Conservation (phyloP, 2,797 vertebrate species). For the Neomorphus geoffroyi region DNA sequence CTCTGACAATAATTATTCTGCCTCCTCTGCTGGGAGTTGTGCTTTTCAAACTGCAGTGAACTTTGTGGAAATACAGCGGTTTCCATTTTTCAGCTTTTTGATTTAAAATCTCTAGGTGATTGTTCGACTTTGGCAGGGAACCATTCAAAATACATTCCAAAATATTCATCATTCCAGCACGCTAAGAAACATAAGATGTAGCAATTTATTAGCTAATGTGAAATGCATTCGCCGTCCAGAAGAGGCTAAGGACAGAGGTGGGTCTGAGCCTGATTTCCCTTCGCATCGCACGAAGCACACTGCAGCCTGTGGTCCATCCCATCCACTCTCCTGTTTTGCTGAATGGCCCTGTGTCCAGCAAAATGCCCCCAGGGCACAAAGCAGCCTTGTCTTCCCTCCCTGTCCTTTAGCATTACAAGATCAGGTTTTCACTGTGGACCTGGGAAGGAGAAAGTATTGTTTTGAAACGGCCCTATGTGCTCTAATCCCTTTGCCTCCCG, state of each 20-base stretch:
- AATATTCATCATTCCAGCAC: slow-evolving; percentile 71
- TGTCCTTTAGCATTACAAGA: neutral
- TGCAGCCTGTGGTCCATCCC: neutral
- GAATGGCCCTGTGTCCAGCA: neutral
- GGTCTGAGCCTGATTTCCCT: neutral
- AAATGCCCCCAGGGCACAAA: neutral
- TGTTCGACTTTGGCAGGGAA: slow-evolving; percentile 70
- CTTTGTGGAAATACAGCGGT: slow-evolving; percentile 34
- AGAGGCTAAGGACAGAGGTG: slow-evolving; percentile 5
- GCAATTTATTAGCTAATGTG: slow-evolving; percentile 66
- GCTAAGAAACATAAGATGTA: slow-evolving; percentile 62
- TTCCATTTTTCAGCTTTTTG: slow-evolving; percentile 63
- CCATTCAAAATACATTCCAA: slow-evolving; percentile 72
- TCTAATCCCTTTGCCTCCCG: neutral
- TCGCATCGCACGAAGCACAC: neutral
- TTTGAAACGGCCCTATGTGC: neutral
- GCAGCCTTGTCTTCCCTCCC: neutral
- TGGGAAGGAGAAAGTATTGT: neutral
- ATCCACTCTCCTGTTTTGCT: neutral
- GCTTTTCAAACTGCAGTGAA: slow-evolving; percentile 41
- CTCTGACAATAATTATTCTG: slow-evolving; percentile 18
- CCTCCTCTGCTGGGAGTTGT: slow-evolving; percentile 47
- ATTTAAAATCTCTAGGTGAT: slow-evolving; percentile 67
- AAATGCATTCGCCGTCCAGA: neutral
- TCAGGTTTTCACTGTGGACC: neutral